phyloP scores from a whole-genome alignment of 2,888 invertebrate genomes.

The Aproaerema taeniolella region DNA sequence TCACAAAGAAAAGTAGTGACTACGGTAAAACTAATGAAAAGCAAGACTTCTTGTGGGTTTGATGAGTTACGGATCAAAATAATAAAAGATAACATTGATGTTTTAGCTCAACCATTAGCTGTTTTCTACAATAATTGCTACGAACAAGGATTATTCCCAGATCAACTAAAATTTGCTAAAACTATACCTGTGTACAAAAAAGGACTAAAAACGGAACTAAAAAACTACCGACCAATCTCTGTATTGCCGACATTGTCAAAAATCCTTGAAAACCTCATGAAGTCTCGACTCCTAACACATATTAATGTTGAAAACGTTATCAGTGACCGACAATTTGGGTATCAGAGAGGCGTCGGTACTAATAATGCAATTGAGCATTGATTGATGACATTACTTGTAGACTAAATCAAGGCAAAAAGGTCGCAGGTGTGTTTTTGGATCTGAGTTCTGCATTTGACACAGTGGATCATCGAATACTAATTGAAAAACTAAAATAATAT shows the following conservation, averaged over 20 bases:
- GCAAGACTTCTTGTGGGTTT: conserved; percentile 4
- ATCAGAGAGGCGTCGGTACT: neutral
- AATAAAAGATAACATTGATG: conserved; percentile 5
- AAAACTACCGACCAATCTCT: conserved; percentile 2
- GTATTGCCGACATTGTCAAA: conserved; percentile 1
- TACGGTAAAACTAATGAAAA: conserved; percentile 1
- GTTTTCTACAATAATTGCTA: conserved; percentile 1
- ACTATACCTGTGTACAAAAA: conserved; percentile 6
- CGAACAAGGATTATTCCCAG: neutral
- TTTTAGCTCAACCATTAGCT: neutral
- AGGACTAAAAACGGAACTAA: neutral
- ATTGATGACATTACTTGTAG: neutral
- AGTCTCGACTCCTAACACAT: conserved; percentile 1
- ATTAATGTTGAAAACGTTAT: neutral
- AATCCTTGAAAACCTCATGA: conserved; percentile 6
- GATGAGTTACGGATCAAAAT: conserved; percentile 2
- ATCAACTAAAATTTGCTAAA: conserved; percentile 8
- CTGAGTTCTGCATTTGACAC: conserved; percentile 6
- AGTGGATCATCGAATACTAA: neutral
- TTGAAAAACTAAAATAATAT: neutral
- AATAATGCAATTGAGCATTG: neutral
- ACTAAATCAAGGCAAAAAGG: neutral
- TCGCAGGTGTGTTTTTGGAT: conserved; percentile 3
- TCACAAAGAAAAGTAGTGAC: neutral
- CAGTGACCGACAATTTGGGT: neutral